These are phyloP conservation scores for Felis chaus DNA, from an alignment of 2,113 vertebrate genomes.

Conservation along the genomic window DNA sequence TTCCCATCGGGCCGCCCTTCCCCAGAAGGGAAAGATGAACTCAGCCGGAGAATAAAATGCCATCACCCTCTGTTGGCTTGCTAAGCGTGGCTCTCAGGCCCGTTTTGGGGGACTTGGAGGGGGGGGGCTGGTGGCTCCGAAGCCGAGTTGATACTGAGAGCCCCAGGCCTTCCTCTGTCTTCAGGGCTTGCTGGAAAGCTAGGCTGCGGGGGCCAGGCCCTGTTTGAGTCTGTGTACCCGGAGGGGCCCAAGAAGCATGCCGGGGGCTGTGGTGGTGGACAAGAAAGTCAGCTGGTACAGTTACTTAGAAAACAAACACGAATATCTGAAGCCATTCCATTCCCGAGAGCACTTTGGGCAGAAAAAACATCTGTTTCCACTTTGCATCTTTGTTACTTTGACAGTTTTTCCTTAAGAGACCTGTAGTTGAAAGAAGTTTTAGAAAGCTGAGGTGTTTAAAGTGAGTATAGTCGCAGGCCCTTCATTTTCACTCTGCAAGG, in stretches of 20 bases:
- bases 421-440: conserved; percentile 25
- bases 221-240: neutral
- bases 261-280: neutral
- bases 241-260: neutral
- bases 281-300: neutral
- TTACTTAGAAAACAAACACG: neutral
- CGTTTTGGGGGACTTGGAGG: neutral
- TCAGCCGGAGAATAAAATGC: neutral
- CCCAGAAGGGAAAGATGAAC: neutral
- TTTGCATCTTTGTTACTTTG: conserved; percentile 64
- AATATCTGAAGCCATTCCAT: conserved; percentile 21
- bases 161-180: neutral
- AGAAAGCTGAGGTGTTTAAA: conserved; percentile 47
- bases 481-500: neutral
- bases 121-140: neutral
- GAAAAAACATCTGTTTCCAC: conserved; percentile 66
- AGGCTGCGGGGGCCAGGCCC: neutral
- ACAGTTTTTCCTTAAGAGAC: conserved; percentile 67
- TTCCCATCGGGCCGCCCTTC: neutral
- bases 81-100: neutral
- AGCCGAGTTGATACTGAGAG: neutral
- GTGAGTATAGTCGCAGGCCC: neutral
- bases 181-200: neutral
- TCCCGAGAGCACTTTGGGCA: conserved; percentile 42
- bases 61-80: neutral